These are phyloP conservation scores for Oryzias woworae DNA, from an alignment of 2,113 vertebrate genomes.

Conservation along the genomic window DNA sequence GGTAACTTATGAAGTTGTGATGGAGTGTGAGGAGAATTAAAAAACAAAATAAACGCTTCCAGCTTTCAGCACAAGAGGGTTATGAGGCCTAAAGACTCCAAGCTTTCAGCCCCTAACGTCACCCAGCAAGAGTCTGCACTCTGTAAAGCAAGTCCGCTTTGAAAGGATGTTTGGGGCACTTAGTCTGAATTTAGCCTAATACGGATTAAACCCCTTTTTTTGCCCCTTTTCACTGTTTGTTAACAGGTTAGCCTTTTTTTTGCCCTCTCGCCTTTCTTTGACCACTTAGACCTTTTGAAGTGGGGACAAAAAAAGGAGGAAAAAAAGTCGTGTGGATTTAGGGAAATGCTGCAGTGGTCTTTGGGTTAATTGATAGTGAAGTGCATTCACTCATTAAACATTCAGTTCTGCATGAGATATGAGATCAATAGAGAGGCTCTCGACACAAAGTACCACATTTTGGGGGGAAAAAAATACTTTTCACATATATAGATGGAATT, in stretches of 20 bases:
- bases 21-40: constrained; percentile 59
- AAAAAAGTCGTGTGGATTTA: constrained; percentile 89
- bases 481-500: not conserved
- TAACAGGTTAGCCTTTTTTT: constrained; percentile 96
- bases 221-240: constrained; percentile 85
- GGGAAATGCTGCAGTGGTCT: constrained; percentile 88
- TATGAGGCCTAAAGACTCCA: constrained; percentile 59
- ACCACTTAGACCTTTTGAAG: constrained; percentile 88
- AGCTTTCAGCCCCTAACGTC: constrained; percentile 51
- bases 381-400: constrained; percentile 91
- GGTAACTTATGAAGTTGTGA: constrained; percentile 24
- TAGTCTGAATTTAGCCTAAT: constrained; percentile 96
- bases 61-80: constrained; percentile 56
- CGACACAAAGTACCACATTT: constrained; percentile 69
- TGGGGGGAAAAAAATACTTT: constrained; percentile 55
- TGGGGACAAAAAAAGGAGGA: constrained; percentile 76
- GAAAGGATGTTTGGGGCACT: constrained; percentile 90
- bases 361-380: constrained; percentile 96
- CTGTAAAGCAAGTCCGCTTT: constrained; percentile 73
- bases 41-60: constrained; percentile 73
- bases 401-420: constrained; percentile 79
- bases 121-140: constrained; percentile 51
- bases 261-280: constrained; percentile 82
- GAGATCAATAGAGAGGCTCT: constrained; percentile 68
- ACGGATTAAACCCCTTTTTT: constrained; percentile 91